Evolutionary conservation across 2,888 invertebrate species (phyloP).

Genomic region (Erebia ligea): DNA sequence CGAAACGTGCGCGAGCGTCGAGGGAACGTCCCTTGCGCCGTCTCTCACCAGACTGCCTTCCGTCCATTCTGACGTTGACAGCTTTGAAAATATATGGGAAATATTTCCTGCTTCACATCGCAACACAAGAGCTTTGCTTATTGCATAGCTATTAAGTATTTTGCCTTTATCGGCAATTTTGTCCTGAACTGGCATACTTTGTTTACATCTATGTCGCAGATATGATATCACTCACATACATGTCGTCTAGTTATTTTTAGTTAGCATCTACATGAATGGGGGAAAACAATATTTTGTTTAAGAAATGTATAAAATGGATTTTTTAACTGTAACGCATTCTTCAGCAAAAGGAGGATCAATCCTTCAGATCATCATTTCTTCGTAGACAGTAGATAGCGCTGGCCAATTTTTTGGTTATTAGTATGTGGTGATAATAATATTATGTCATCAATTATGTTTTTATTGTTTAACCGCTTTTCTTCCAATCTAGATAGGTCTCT

Average conservation of each 20-base stretch:
- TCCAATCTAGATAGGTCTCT: too few relatives aligned
- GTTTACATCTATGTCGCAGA: neutral
- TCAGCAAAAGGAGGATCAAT: too few relatives aligned
- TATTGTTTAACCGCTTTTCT: too few relatives aligned
- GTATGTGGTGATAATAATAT: too few relatives aligned
- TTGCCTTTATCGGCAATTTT: neutral
- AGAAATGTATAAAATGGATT: too few relatives aligned
- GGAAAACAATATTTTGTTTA: neutral
- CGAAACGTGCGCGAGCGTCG: conserved; percentile 49
- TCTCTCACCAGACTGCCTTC: conserved; percentile 60
- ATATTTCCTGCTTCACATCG: conserved; percentile 4
- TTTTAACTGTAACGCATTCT: too few relatives aligned
- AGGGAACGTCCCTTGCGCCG: conserved; percentile 57
- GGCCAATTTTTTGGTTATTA: too few relatives aligned
- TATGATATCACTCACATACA: neutral
- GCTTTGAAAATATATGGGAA: conserved; percentile 25
- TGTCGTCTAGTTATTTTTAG: too few relatives aligned
- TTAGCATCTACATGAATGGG: neutral
- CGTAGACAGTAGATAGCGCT: too few relatives aligned
- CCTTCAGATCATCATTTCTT: too few relatives aligned
- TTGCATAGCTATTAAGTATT: neutral
- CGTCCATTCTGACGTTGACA: conserved; percentile 19
- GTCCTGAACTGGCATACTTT: neutral
- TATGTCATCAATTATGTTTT: too few relatives aligned
- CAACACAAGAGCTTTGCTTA: neutral